Evolutionary conservation across 2,113 vertebrate genomes (phyloP), one percentile per base, ranked within the genome.

Genomic region (Gorilla gorilla): DNA sequence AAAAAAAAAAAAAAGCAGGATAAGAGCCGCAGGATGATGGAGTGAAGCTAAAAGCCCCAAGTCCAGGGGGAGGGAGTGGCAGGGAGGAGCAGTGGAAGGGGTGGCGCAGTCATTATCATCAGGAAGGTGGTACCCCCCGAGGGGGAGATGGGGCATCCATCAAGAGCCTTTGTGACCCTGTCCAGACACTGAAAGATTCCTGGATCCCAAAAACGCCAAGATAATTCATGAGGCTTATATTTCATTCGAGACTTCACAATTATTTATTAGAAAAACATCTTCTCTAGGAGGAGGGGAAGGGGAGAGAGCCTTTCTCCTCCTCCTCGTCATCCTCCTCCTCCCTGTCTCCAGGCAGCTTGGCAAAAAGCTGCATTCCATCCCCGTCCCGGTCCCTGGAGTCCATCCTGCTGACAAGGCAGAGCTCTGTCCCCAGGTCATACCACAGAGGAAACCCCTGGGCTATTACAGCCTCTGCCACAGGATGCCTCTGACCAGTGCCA

Each of bases 261-360:
- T 94, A 97, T 97, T 98, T 93, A 97, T 92, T 97, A 87, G 91
- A 90, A 97, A 96, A 97, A 93, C 89, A 93, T 93, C 86, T 93
- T 96, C 85, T 78, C 93, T 3, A 11, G 35, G 35, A 70, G 78
- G 90, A 94, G 59, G 64, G 50, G 73, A n/a, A 70, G 59, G 52
- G 35, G 43, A 75, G 40, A 52, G 50, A 12, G 40, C 22, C 64
- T 76, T 52, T 6, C 80, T 66, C 30, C 75, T 52, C 68, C 86
- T 23, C 70, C 59, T 43, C 43, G 14, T 38, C 16, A 8, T 30
- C 45, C 85, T 55, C 35, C 14, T 35, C n/a, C 25, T 32, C 35
- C 73, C 32, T 0, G 25, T 48, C 61, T 82, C 93, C 25, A 23
- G 13, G 68, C 80, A 5, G 61, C 88, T 89, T 95, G 97, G 95